These are phyloP conservation scores for Himalopsyche japonica DNA, from an alignment of 2,888 invertebrate genomes.

Conservation along the genomic window DNA sequence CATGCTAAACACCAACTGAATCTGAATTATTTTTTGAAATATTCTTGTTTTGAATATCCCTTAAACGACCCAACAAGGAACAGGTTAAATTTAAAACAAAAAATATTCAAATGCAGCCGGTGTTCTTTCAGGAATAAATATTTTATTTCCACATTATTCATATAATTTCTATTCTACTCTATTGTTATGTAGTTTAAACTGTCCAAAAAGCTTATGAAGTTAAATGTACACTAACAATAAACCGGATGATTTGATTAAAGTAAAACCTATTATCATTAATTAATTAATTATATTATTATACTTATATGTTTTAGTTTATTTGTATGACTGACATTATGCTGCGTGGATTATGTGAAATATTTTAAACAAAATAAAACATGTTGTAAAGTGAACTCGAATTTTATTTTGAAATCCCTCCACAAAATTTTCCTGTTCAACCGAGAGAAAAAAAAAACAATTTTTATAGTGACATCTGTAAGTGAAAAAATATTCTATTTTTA, in stretches of 20 bases:
- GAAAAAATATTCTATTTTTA: no score
- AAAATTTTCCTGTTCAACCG: no score
- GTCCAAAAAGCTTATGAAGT: not conserved
- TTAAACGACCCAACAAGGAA: no score
- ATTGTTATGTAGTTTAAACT: not conserved
- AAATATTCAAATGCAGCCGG: not conserved
- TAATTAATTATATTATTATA: not conserved
- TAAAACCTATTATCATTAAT: not conserved
- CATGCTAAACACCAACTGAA: no score
- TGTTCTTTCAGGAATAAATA: not conserved
- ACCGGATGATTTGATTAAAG: not conserved
- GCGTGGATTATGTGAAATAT: conserved; percentile 23
- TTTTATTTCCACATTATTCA: not conserved
- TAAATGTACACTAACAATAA: not conserved
- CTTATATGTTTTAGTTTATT: not conserved
- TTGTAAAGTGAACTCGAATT: conserved; percentile 19
- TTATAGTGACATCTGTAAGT: no score
- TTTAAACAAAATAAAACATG: conserved; percentile 19
- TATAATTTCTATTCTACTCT: not conserved
- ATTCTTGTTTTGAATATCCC: no score
- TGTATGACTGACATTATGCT: conserved; percentile 23
- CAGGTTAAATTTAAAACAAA: not conserved
- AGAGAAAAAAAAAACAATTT: no score
- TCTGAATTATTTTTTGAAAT: no score
- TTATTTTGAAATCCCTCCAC: not conserved